phyloP scores from a whole-genome alignment of 37 sponge, comb jelly and placozoan species.

The Chondrosia reniformis region DNA sequence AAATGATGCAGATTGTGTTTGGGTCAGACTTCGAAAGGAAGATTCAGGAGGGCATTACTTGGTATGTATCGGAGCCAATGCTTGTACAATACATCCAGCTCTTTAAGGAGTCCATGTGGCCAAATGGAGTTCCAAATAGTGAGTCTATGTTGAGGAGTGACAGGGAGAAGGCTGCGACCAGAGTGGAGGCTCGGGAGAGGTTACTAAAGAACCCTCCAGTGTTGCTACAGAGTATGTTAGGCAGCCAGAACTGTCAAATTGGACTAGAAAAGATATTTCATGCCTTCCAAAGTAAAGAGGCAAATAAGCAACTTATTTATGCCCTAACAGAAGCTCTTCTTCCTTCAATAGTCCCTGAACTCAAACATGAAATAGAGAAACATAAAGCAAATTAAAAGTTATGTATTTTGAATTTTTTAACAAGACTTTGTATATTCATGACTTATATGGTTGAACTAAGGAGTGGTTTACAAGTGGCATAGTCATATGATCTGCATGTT shows the following conservation, averaged over 20 bases:
- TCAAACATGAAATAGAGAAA: too few species aligned
- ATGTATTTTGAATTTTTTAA: too few species aligned
- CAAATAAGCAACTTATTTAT: slow-evolving; percentile 78
- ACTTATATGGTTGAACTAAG: too few species aligned
- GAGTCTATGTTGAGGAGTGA: slow-evolving; percentile 48
- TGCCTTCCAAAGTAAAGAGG: slow-evolving; percentile 52
- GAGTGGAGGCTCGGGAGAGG: slow-evolving; percentile 58
- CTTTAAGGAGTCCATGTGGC: slow-evolving; percentile 67
- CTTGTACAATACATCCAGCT: slow-evolving; percentile 70
- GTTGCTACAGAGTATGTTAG: slow-evolving; percentile 61
- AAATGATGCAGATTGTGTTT: slow-evolving; percentile 79
- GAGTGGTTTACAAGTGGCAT: too few species aligned
- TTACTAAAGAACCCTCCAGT: slow-evolving; percentile 65
- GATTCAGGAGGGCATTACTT: slow-evolving; percentile 64
- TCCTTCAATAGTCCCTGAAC: slow-evolving; percentile 68
- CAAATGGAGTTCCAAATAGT: slow-evolving; percentile 37
- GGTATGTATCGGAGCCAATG: slow-evolving; percentile 87
- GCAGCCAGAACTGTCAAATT: slow-evolving; percentile 61
- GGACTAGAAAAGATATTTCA: slow-evolving; percentile 69
- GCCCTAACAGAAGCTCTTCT: slow-evolving; percentile 57
- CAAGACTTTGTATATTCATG: too few species aligned
- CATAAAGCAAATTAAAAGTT: too few species aligned
- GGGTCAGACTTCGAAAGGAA: slow-evolving; percentile 75
- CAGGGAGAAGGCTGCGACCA: slow-evolving; percentile 63
- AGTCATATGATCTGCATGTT: too few species aligned